A percentile compares a stretch with the other conserved stretches of the same genome.
Evolutionary conservation across 2,888 invertebrate genomes (phyloP).

Genomic region (Hypsopygia costalis): DNA sequence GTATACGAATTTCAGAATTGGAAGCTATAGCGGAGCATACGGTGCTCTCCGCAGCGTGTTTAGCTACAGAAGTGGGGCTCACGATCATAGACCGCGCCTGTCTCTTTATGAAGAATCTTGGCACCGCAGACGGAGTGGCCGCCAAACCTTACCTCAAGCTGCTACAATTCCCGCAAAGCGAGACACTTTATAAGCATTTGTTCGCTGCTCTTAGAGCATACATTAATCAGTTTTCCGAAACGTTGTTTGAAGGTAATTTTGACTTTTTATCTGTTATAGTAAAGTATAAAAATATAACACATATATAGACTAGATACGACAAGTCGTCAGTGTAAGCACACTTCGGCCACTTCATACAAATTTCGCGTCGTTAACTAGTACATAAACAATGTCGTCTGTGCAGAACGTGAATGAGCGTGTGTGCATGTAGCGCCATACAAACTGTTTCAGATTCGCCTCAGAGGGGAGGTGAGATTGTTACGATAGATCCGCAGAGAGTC

Average conservation of each 20-base stretch:
- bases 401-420: too few species aligned
- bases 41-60: conserved; percentile 67
- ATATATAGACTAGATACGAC: too few species aligned
- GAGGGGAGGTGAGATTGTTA: too few species aligned
- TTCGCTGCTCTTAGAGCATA: conserved; percentile 96
- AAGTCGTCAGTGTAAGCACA: too few species aligned
- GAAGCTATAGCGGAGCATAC: conserved; percentile 69
- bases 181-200: conserved; percentile 92
- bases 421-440: too few species aligned
- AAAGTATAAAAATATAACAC: too few species aligned
- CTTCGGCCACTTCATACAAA: too few species aligned
- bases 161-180: conserved; percentile 94
- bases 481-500: too few species aligned
- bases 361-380: too few species aligned
- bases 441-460: too few species aligned
- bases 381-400: too few species aligned
- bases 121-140: conserved; percentile 88
- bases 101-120: conserved; percentile 90
- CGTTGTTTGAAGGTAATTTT: conserved; percentile 87
- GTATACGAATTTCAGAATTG: conserved; percentile 48
- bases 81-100: conserved; percentile 93
- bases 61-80: conserved; percentile 94
- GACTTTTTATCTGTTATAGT: neutral
- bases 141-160: conserved; percentile 93
- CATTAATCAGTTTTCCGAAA: conserved; percentile 92